Evolutionary conservation across 2,888 invertebrate genomes (phyloP).

Genomic region (Cancer borealis): DNA sequence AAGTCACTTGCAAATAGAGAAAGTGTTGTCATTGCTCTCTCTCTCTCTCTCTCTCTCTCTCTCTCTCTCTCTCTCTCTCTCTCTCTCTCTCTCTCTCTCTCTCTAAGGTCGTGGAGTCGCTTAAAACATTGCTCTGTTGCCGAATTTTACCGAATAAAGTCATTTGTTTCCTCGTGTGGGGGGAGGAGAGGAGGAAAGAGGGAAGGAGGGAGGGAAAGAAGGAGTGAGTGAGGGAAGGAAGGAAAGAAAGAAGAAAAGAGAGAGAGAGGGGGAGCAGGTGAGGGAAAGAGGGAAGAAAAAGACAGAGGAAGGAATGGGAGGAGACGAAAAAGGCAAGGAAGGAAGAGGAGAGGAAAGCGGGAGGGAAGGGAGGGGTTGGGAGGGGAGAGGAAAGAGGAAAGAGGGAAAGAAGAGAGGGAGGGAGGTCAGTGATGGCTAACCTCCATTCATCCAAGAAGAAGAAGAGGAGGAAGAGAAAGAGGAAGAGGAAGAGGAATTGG

Average conservation of each 20-base stretch:
- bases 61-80: too few relatives aligned
- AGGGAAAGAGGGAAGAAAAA: slow-evolving; percentile 44
- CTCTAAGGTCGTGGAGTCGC: not conserved
- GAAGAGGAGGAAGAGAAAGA: not conserved
- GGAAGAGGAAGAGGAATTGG: not conserved
- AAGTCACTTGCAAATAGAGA: not conserved
- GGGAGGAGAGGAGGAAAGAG: not conserved
- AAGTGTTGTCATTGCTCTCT: too few relatives aligned
- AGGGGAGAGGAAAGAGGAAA: not conserved
- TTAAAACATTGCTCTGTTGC: not conserved
- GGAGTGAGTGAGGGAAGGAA: not conserved
- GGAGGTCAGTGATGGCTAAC: too few relatives aligned
- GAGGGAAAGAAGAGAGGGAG: not conserved
- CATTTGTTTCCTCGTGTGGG: not conserved
- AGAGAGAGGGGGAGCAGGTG: slow-evolving; percentile 49
- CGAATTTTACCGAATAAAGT: not conserved
- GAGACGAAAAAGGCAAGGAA: not conserved
- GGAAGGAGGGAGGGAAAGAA: too few relatives aligned
- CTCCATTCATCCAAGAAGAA: too few relatives aligned
- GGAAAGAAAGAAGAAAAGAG: slow-evolving; percentile 46
- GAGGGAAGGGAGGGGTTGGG: not conserved
- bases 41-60: too few relatives aligned
- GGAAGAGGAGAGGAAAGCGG: not conserved
- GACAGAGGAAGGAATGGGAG: not conserved
- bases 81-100: too few relatives aligned